Conservation (phyloP, 1,140 invertebrate genomes). For the Lysiphlebus fabarum region DNA sequence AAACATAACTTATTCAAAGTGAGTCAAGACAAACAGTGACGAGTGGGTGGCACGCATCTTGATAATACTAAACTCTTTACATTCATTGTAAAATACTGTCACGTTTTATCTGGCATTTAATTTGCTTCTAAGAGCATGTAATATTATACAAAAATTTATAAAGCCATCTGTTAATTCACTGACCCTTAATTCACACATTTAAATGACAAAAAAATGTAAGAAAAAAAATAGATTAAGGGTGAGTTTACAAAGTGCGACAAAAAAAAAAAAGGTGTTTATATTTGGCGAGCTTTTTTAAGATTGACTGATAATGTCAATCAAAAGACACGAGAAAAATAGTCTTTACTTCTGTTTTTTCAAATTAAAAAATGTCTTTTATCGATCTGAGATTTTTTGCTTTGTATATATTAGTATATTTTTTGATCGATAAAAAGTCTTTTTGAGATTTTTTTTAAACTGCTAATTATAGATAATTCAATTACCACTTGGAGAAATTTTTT, state of each 20-base stretch:
- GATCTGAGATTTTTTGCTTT: no score
- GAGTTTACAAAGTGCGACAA: neutral
- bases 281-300: neutral
- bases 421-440: no score
- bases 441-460: no score
- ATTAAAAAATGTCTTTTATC: no score
- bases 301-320: no score
- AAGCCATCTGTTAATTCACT: constrained; percentile 46
- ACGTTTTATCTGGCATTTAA: constrained; percentile 53
- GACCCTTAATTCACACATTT: constrained; percentile 42
- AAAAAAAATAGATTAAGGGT: constrained; percentile 18
- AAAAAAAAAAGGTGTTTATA: no score
- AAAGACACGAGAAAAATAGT: no score
- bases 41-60: constrained; percentile 39
- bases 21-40: constrained; percentile 27
- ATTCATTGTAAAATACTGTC: constrained; percentile 44
- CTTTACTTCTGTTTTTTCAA: no score
- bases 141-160: constrained; percentile 49
- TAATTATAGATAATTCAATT: no score
- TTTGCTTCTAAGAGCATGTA: constrained; percentile 51
- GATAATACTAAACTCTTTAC: constrained; percentile 33
- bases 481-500: no score
- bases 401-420: no score
- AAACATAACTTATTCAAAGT: no score
- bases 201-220: constrained; percentile 48